A percentile compares a stretch with the other conserved stretches of the same genome.
phyloP scores from a whole-genome alignment of 37 sponge, comb jelly and placozoan species.

The Chondrilla cf. caribensis region DNA sequence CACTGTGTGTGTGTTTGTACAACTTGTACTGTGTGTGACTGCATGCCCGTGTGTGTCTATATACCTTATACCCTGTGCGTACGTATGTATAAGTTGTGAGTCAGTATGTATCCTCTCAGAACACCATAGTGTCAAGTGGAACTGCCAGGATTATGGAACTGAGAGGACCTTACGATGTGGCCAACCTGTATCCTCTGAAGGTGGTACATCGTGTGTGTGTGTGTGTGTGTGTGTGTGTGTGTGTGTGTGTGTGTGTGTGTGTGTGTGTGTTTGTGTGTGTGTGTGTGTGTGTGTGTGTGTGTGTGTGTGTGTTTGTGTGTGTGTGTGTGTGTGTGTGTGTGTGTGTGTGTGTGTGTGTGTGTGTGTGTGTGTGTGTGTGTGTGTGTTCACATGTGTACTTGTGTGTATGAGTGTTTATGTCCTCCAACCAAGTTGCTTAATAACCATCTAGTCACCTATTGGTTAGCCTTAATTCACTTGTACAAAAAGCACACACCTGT shows the following conservation, averaged over 20 bases:
- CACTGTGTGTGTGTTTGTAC: background rate
- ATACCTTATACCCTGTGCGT: too few relatives aligned
- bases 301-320: too few relatives aligned
- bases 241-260: too few relatives aligned
- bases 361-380: too few relatives aligned
- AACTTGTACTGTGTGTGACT: background rate
- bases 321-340: too few relatives aligned
- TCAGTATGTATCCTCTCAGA: conserved; percentile 18
- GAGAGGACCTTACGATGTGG: conserved; percentile 58
- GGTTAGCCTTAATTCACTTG: background rate
- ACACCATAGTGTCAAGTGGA: conserved; percentile 52
- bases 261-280: too few relatives aligned
- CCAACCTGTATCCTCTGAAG: conserved; percentile 63
- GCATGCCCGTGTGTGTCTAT: background rate
- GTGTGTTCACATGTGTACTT: background rate
- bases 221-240: too few relatives aligned
- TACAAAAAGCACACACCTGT: conserved; percentile 44
- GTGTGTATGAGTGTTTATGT: background rate
- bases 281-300: too few relatives aligned
- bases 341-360: too few relatives aligned
- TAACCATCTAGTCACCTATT: background rate
- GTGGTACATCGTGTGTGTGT: too few relatives aligned
- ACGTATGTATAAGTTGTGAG: too few relatives aligned
- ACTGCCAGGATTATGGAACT: conserved; percentile 22
- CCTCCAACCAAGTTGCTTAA: background rate